These are phyloP conservation scores for Acrocephalus kingi DNA, from an alignment of 2,113 vertebrate species.

Conservation along the genomic window DNA sequence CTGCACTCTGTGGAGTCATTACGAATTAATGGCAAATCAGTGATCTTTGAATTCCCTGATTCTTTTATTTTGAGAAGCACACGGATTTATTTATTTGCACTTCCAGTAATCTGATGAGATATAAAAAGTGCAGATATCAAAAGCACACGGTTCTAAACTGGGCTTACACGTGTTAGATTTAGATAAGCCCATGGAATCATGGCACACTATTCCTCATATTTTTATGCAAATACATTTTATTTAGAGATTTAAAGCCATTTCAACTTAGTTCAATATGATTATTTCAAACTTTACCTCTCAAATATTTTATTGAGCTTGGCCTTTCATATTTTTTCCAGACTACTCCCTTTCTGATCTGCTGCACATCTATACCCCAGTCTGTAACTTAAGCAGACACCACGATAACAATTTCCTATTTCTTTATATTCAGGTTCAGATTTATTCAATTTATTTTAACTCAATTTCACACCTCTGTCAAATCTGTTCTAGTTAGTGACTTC, in stretches of 20 bases:
- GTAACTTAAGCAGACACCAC: neutral
- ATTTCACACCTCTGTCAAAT: neutral
- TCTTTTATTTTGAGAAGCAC: neutral
- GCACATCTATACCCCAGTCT: neutral
- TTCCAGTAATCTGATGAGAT: neutral
- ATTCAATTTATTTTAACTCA: constrained; percentile 35
- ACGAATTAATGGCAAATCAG: neutral
- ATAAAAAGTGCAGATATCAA: neutral
- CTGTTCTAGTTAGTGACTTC: neutral
- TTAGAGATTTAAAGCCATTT: neutral
- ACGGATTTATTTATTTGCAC: neutral
- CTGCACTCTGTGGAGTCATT: neutral
- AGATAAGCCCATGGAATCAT: neutral
- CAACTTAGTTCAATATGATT: neutral
- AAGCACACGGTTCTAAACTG: neutral
- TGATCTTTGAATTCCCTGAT: neutral
- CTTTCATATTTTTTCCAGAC: neutral
- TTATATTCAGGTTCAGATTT: neutral
- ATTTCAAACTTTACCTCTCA: neutral
- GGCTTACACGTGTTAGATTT: neutral
- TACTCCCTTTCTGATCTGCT: constrained; percentile 6
- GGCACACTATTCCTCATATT: neutral
- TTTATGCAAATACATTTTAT: neutral
- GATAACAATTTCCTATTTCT: neutral
- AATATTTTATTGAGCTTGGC: neutral